phyloP scores from a whole-genome alignment of 2,113 vertebrate genomes.

The Butorides virescens region DNA sequence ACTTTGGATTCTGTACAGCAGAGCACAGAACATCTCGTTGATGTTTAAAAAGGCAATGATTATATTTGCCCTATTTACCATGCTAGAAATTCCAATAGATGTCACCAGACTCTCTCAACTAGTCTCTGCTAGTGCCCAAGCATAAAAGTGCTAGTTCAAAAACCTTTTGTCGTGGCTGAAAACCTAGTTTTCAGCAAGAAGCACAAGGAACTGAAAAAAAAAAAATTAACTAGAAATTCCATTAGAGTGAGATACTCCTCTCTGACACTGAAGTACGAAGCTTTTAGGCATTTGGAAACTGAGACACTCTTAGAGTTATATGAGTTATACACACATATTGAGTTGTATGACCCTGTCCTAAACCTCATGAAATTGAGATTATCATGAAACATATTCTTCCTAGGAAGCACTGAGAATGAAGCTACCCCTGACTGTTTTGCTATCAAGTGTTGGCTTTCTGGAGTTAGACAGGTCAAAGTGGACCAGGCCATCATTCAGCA shows the following conservation, averaged over 20 bases:
- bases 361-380: background rate
- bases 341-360: background rate
- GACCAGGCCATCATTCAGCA: background rate
- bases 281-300: background rate
- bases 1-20: constrained; percentile 23
- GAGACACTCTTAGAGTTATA: background rate
- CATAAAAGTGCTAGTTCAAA: background rate
- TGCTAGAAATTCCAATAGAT: constrained; percentile 10
- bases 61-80: constrained; percentile 11
- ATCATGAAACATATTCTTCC: background rate
- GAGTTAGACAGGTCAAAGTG: background rate
- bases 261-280: background rate
- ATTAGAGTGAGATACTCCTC: background rate
- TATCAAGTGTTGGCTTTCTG: background rate
- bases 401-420: background rate
- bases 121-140: background rate
- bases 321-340: background rate
- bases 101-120: background rate
- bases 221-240: background rate
- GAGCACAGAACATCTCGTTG: background rate
- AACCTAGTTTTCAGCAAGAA: background rate
- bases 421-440: background rate
- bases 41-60: constrained; percentile 30
- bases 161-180: background rate
- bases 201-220: background rate